These are phyloP conservation scores for Zelleria hepariella DNA, from an alignment of 2,888 invertebrate genomes.

Conservation along the genomic window DNA sequence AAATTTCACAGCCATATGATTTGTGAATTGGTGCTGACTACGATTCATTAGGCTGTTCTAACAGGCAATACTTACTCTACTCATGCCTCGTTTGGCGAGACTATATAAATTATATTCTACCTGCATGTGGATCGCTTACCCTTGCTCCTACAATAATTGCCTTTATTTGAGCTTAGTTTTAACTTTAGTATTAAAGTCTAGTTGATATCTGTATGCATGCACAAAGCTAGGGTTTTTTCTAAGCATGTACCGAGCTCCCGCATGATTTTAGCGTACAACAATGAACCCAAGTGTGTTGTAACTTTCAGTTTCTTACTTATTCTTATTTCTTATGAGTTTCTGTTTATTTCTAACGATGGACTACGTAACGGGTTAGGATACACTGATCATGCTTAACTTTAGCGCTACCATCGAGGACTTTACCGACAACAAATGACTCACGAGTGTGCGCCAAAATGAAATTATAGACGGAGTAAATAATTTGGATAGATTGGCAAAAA, in stretches of 20 bases:
- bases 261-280: neutral
- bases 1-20: no score
- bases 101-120: neutral
- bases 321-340: constrained; percentile 9
- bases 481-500: no score
- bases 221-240: neutral
- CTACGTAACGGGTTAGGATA: neutral
- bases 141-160: neutral
- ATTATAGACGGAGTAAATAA: no score
- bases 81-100: neutral
- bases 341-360: neutral
- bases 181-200: neutral
- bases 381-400: neutral
- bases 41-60: no score
- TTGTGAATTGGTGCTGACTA: no score
- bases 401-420: neutral
- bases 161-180: neutral
- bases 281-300: neutral
- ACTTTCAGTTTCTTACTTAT: constrained; percentile 1
- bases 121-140: neutral
- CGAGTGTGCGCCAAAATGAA: no score
- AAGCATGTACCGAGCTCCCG: neutral
- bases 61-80: no score
- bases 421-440: no score
- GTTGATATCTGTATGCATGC: neutral